Evolutionary conservation across 1,140 invertebrate species (phyloP).

Genomic region (Pollicipes pollicipes): DNA sequence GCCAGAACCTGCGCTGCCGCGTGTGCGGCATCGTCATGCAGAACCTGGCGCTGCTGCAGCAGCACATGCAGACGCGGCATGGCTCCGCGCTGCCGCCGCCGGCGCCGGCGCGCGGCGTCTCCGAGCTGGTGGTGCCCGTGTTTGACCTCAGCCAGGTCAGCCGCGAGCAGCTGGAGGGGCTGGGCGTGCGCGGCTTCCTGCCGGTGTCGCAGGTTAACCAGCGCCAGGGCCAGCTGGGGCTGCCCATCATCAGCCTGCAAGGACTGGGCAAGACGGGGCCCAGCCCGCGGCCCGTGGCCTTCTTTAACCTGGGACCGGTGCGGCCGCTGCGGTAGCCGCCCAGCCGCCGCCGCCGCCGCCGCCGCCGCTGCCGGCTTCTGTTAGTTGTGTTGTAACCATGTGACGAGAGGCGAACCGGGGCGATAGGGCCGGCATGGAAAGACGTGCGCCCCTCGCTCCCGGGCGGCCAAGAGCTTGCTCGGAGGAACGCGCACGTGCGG

Average conservation of each 20-base stretch:
- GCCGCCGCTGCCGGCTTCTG: too few species aligned
- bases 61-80: neutral
- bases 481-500: neutral
- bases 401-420: too few species aligned
- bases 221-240: neutral
- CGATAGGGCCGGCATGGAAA: too few species aligned
- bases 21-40: neutral
- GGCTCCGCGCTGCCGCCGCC: neutral
- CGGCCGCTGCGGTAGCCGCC: neutral
- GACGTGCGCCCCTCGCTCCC: too few species aligned
- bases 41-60: neutral
- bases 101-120: neutral
- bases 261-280: slow-evolving; percentile 1
- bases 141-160: neutral
- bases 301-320: neutral
- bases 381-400: too few species aligned
- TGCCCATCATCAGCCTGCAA: slow-evolving; percentile 2
- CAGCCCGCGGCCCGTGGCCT: neutral
- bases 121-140: neutral
- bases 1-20: neutral
- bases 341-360: too few species aligned
- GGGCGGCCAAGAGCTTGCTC: too few species aligned
- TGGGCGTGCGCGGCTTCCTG: slow-evolving; percentile 3
- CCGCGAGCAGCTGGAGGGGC: neutral
- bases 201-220: neutral